These are phyloP conservation scores for Amia ocellicauda DNA, from an alignment of 2,113 vertebrate species.

Conservation along the genomic window DNA sequence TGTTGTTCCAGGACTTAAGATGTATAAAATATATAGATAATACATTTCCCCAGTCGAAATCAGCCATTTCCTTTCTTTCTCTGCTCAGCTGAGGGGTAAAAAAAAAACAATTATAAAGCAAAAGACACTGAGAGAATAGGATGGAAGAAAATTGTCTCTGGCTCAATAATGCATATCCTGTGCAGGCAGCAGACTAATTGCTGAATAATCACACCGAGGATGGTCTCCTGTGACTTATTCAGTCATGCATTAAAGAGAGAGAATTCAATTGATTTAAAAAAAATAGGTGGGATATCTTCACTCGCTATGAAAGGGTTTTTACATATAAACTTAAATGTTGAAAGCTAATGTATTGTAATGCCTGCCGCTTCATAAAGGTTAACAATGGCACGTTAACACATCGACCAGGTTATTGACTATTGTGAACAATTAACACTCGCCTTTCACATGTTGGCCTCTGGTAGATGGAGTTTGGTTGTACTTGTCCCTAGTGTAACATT, in stretches of 20 bases:
- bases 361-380: not conserved
- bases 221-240: slow-evolving; percentile 20
- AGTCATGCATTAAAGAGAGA: slow-evolving; percentile 16
- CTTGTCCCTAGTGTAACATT: too few relatives aligned
- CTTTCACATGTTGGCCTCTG: not conserved
- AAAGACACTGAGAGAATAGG: slow-evolving; percentile 5
- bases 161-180: slow-evolving; percentile 41
- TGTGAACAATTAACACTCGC: not conserved
- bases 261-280: slow-evolving; percentile 37
- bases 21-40: not conserved
- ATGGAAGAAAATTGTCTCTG: slow-evolving; percentile 34
- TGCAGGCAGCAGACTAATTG: slow-evolving; percentile 44
- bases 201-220: slow-evolving; percentile 38
- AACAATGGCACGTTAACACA: not conserved
- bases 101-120: too few relatives aligned
- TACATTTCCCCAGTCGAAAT: too few relatives aligned
- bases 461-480: too few relatives aligned
- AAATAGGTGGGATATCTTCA: slow-evolving; percentile 26
- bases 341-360: slow-evolving; percentile 16
- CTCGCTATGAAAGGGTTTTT: slow-evolving; percentile 27
- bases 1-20: slow-evolving; percentile 2
- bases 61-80: too few relatives aligned
- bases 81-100: too few relatives aligned
- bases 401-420: not conserved
- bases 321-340: not conserved